phyloP scores from a whole-genome alignment of 2,888 invertebrate species.

The Meloe dianella region DNA sequence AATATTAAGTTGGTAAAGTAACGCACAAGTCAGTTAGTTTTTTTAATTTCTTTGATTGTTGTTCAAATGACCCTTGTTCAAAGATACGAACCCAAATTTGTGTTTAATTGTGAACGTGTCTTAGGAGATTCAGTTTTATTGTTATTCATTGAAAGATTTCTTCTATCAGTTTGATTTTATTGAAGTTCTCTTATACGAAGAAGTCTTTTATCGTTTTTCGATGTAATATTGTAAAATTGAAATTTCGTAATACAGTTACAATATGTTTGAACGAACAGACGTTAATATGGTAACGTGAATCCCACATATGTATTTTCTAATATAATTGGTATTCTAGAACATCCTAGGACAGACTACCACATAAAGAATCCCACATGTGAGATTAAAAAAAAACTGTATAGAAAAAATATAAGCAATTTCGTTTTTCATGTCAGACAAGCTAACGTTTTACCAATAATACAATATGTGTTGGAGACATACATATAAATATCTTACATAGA shows the following conservation, averaged over 20 bases:
- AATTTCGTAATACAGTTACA: conserved; percentile 24
- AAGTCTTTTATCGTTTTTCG: background rate
- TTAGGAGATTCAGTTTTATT: no score
- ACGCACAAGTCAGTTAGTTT: no score
- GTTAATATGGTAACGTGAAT: conserved; percentile 11
- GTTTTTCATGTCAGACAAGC: conserved; percentile 12
- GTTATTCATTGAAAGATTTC: no score
- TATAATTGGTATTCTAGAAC: conserved; percentile 28
- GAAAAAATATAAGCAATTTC: conserved; percentile 16
- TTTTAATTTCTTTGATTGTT: no score
- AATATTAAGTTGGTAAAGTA: no score
- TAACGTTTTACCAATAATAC: conserved; percentile 8
- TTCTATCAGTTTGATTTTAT: no score
- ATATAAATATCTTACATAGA: background rate
- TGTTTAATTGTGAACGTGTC: no score
- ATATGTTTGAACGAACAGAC: conserved; percentile 13
- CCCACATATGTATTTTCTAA: conserved; percentile 20
- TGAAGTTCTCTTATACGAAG: no score
- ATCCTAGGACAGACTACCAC: background rate
- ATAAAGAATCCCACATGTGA: conserved; percentile 25
- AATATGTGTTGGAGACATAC: conserved; percentile 1
- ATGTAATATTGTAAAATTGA: conserved; percentile 14
- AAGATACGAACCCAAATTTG: no score
- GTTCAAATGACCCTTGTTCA: no score
- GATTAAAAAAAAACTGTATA: conserved; percentile 21